Conservation (phyloP, 2,113 vertebrate species). For the Lagopus muta region DNA sequence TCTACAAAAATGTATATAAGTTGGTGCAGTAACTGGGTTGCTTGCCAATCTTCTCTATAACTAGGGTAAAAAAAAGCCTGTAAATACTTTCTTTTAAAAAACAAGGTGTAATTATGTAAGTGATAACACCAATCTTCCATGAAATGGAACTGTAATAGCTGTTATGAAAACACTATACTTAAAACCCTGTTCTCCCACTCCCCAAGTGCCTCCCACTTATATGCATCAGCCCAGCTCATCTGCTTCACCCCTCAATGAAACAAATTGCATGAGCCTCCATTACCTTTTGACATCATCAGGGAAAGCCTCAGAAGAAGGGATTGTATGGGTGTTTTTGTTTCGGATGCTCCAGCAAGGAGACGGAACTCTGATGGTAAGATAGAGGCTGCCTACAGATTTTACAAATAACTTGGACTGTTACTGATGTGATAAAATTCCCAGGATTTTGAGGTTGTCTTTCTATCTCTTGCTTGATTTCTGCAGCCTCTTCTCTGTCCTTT, state of each 20-base stretch:
- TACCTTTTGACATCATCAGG: conserved; percentile 70
- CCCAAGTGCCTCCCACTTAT: not conserved
- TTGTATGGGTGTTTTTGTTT: conserved; percentile 64
- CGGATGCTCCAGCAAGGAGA: conserved; percentile 60
- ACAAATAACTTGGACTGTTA: conserved; percentile 62
- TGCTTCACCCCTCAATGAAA: conserved; percentile 42
- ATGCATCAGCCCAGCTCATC: not conserved
- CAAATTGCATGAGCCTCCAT: conserved; percentile 41
- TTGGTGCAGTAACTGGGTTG: not conserved
- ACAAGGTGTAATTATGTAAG: not conserved
- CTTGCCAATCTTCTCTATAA: conserved; percentile 7
- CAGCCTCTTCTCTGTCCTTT: conserved; percentile 69
- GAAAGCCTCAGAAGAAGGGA: conserved; percentile 67
- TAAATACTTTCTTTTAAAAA: not conserved
- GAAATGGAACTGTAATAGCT: not conserved
- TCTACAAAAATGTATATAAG: not conserved
- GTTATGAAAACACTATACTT: not conserved
- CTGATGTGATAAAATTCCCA: conserved; percentile 59
- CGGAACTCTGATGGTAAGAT: conserved; percentile 46
- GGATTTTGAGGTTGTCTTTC: conserved; percentile 63
- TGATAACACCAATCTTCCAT: not conserved
- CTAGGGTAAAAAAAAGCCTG: not conserved
- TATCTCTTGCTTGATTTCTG: conserved; percentile 68
- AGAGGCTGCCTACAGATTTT: conserved; percentile 69
- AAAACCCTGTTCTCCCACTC: not conserved